Conservation (phyloP, 2,113 vertebrate genomes). For the Ictidomys tridecemlineatus region DNA sequence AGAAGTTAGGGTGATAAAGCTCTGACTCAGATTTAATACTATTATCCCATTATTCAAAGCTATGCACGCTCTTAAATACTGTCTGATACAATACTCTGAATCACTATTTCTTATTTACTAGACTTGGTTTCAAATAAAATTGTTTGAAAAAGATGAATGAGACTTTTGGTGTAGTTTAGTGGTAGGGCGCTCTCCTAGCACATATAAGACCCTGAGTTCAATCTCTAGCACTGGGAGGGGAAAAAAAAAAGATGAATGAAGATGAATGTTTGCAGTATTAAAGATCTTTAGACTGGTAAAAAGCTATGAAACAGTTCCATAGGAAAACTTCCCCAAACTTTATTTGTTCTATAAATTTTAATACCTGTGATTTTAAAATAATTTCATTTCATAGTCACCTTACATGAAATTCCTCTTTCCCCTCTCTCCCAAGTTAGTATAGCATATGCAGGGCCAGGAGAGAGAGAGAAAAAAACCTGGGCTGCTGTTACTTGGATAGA, state of each 20-base stretch:
- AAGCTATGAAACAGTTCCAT: neutral
- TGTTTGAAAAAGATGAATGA: slow-evolving; percentile 14
- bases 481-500: too few relatives aligned
- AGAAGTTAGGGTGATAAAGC: neutral
- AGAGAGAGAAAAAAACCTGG: too few relatives aligned
- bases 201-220: neutral
- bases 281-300: neutral
- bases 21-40: slow-evolving; percentile 26
- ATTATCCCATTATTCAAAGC: neutral
- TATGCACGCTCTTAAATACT: neutral
- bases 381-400: too few relatives aligned
- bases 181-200: neutral
- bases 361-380: neutral
- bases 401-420: too few relatives aligned
- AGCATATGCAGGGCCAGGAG: too few relatives aligned
- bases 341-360: neutral
- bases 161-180: neutral
- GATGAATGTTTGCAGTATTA: neutral
- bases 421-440: too few relatives aligned
- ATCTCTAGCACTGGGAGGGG: neutral
- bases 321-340: slow-evolving; percentile 5
- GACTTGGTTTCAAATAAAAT: slow-evolving; percentile 48
- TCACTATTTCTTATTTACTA: neutral
- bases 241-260: neutral
- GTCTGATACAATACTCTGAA: neutral